Percentiles rank a stretch among this genome's conserved stretches.
Evolutionary conservation across 2,888 invertebrate genomes (phyloP).

Genomic region (Caenorhabditis sinica): DNA sequence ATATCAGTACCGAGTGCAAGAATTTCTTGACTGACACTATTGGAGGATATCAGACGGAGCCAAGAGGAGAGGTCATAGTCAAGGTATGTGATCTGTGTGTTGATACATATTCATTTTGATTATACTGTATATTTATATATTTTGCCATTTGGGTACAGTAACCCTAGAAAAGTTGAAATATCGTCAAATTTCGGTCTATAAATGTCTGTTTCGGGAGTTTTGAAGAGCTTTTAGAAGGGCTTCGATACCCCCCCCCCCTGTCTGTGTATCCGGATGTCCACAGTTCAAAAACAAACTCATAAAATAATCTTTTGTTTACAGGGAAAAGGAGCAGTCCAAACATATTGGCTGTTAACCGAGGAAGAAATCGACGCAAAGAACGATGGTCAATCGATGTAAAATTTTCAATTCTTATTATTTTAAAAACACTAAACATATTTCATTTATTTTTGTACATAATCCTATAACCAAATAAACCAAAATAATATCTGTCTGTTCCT

Average conservation of each 20-base stretch:
- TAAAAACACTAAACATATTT: not conserved
- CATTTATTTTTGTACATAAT: not conserved
- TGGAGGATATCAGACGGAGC: slow-evolving; percentile 81
- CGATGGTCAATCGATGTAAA: slow-evolving; percentile 20
- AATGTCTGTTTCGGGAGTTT: no score
- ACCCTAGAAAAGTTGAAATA: no score
- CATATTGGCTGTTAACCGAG: slow-evolving; percentile 73
- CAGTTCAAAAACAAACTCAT: not conserved
- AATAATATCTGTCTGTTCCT: no score
- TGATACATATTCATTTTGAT: no score
- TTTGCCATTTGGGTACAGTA: no score
- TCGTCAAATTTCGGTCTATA: no score
- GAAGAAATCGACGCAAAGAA: slow-evolving; percentile 66
- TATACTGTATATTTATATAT: no score
- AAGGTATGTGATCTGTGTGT: slow-evolving; percentile 67
- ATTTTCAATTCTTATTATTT: no score
- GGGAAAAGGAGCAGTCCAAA: slow-evolving; percentile 75
- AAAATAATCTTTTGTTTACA: slow-evolving; percentile 42
- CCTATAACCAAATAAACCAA: not conserved
- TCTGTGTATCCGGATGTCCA: no score
- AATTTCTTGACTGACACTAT: slow-evolving; percentile 78
- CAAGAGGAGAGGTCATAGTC: slow-evolving; percentile 81
- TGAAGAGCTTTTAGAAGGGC: no score
- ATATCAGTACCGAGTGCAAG: slow-evolving; percentile 80
- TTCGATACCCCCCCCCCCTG: no score